Base-by-base conservation (phyloP, 2,113 vertebrate species). In the Hippocampus guttulatus region DNA sequence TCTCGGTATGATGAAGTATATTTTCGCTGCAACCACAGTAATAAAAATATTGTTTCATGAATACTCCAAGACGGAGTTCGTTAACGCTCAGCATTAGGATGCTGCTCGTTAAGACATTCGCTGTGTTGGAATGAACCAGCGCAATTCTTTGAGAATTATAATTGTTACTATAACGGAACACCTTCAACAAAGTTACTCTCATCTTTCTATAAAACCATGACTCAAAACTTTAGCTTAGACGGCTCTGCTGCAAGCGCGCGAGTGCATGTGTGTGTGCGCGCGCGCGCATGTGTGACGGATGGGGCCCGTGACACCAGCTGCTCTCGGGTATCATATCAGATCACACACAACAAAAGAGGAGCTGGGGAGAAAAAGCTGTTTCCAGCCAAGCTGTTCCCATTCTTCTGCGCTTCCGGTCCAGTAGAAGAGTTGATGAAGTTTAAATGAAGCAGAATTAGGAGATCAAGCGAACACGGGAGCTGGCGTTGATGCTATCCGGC, bases 381-480 rank as follows among this genome's bases (percentile, higher is more conserved):
- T 88, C 88, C 89, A 89, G 81, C 68, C 84, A 88, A 91, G 91
- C 92, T 92, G 90, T 86, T 90, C 83, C 84, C 87, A 92, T 92
- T 93, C 91, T 95, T 93, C 89, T 92, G 86, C 77, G 93, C 95
- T 98, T 98, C 96, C 96, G 97, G 95, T 96, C 96, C 95, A 96
- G 93, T 98, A 95, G 93, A 96, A 97, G 90, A 98, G 95, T 97
- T 99, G 97, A 99, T 99, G 97, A 97, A 96, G 96, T 98, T 98
- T 98, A 98, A 99, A 97, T 99, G 96, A 99, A 98, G 96, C 96
- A 98, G 96, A 98, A 97, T 98, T 96, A 96, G 95, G 93, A 95
- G 94, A 95, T 95, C 93, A 95, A 94, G 91, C 88, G 84, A 93
- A 93, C 89, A 74, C 67, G 49, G 84, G 90, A 47, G 91, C 89